Base-by-base conservation (phyloP, 2,797 vertebrate species). In the Hipposideros larvatus region DNA sequence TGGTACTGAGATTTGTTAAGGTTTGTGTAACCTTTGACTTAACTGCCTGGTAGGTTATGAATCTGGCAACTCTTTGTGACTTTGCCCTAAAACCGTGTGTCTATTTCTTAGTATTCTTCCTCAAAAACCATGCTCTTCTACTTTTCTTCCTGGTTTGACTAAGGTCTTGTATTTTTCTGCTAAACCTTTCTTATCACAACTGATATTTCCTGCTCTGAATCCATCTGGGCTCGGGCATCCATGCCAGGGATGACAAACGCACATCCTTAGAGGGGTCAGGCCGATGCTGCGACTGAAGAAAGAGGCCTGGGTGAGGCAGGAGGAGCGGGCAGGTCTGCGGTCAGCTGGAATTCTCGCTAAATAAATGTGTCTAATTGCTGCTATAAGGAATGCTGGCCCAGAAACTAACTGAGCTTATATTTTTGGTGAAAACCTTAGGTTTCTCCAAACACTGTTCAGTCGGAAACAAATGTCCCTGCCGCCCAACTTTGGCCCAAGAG, bases 81-180 rank as follows among this genome's bases (percentile, higher is more conserved):
- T 53, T 80, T 34, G 46, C 13, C 48, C 34, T 63, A 7, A 55
- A 41, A 10, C 34, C 5, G 0, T 48, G 79, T 21, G 0, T 63
- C 37, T 79, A 4, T 57, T 90, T 85, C 11, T 80, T 22, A 28
- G 46, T 22, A 41, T 18, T 86, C 43, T 82, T 65, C 21, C n/a
- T 85, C 24, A 68, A 21, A 89, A 91, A 55, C 65, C 10, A n/a
- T 68, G 28, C 24, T 55, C 4, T 84, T 84, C 28, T 70, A 4
- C 15, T 53, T 16, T 46, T 65, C 51, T 53, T 71, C 31, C 11
- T 68, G 26, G 43, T 13, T 87, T 51, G 57, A 18, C 19, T 34
- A 28, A 86, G 55, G 46, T 41, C 73, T 95, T 80, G 16, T 15
- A 10, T 94, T 94, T 90, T 92, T 80, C 63, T 65, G 41, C 57